phyloP scores from a whole-genome alignment of 64 coral and sea anemone species.

The Stylophora pistillata region DNA sequence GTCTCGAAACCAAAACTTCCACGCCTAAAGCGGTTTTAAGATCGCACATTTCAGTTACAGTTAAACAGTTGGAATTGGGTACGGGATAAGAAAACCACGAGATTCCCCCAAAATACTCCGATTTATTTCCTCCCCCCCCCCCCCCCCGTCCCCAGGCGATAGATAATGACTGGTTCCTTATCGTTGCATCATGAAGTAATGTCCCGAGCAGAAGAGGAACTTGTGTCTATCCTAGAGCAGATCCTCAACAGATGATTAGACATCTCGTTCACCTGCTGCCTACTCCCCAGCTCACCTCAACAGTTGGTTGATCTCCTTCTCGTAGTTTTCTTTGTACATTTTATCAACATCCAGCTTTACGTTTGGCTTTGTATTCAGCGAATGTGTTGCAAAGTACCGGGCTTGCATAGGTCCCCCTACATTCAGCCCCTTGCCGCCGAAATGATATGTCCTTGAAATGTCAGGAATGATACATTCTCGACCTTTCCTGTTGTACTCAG shows the following conservation, averaged over 20 bases:
- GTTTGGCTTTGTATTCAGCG: constrained; percentile 69
- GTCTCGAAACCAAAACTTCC: too few species aligned
- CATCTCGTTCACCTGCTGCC: not conserved
- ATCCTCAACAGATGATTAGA: not conserved
- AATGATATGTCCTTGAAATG: constrained; percentile 93
- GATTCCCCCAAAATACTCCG: not conserved
- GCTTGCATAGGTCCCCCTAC: constrained; percentile 80
- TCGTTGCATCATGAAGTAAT: too few species aligned
- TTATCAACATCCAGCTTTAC: constrained; percentile 68
- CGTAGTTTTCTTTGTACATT: constrained; percentile 91
- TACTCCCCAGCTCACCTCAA: constrained; percentile 49
- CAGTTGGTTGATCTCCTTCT: constrained; percentile 71
- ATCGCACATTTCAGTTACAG: too few species aligned
- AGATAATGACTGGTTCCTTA: too few species aligned
- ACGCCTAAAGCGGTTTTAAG: too few species aligned
- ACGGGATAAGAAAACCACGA: too few species aligned
- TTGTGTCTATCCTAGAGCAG: not conserved
- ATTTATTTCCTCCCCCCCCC: too few species aligned
- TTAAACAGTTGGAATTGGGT: too few species aligned
- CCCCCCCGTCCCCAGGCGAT: too few species aligned
- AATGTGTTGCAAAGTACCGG: constrained; percentile 79
- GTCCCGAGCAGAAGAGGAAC: too few species aligned
- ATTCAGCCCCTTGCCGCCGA: constrained; percentile 84
- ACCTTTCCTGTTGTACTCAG: constrained; percentile 53
- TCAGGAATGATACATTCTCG: constrained; percentile 94